Conservation (phyloP, 1,140 invertebrate species). For the Micrasema longulum region DNA sequence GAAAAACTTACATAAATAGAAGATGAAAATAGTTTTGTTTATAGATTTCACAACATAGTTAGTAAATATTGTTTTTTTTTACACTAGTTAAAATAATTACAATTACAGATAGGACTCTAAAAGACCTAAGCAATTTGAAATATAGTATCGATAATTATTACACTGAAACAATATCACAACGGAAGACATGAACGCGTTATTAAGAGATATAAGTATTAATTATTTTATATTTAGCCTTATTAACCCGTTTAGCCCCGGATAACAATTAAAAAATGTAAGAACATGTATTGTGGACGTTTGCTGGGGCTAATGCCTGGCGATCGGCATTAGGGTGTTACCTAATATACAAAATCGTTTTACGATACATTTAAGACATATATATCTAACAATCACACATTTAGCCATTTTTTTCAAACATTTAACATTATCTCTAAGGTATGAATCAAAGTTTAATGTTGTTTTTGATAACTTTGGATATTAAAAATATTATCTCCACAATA, state of each 20-base stretch:
- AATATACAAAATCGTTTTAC: constrained; percentile 3
- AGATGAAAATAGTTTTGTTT: too few relatives aligned
- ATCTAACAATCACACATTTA: constrained; percentile 29
- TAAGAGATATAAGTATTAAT: not conserved
- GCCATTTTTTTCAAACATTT: constrained; percentile 31
- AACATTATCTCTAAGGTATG: constrained; percentile 11
- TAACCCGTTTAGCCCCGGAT: constrained; percentile 14
- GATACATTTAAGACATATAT: constrained; percentile 9
- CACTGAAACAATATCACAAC: too few relatives aligned
- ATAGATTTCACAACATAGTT: too few relatives aligned
- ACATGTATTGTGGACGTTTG: constrained; percentile 12
- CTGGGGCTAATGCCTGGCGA: constrained; percentile 16
- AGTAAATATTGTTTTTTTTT: too few relatives aligned
- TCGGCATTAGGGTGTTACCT: constrained; percentile 2
- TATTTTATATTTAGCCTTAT: not conserved
- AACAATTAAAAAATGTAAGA: constrained; percentile 13
- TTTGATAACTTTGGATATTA: too few relatives aligned
- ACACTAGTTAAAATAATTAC: too few relatives aligned
- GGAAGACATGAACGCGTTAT: constrained; percentile 21
- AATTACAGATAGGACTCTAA: too few relatives aligned
- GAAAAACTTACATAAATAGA: too few relatives aligned
- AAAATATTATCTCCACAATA: too few relatives aligned
- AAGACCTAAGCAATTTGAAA: too few relatives aligned
- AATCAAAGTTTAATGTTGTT: not conserved
- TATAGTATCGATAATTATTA: too few relatives aligned